Evolutionary conservation across 2,888 invertebrate genomes (phyloP).

Genomic region (Drosophila mercatorum): DNA sequence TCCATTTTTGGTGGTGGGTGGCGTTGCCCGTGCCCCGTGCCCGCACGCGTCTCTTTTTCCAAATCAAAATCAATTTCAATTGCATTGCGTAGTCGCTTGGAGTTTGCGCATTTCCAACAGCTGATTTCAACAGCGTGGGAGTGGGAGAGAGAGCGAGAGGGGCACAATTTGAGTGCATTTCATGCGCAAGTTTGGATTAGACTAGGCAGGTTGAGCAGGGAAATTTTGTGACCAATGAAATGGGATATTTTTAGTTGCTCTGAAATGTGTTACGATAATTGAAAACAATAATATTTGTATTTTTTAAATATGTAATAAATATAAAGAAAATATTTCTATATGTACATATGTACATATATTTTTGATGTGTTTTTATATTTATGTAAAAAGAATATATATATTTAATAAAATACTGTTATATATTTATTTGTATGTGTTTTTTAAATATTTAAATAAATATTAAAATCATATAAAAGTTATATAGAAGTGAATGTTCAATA

Average conservation of each 20-base stretch:
- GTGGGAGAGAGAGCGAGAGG: constrained; percentile 14
- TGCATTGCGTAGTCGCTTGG: constrained; percentile 76
- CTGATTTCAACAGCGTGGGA: constrained; percentile 42
- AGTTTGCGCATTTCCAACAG: constrained; percentile 75
- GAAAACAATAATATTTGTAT: not conserved
- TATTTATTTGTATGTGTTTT: no score
- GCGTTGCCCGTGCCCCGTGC: not conserved
- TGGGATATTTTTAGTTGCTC: not conserved
- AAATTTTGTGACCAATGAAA: not conserved
- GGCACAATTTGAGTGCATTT: constrained; percentile 13
- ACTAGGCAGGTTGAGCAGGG: constrained; percentile 5
- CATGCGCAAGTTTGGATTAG: constrained; percentile 45
- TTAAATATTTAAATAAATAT: no score
- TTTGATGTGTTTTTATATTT: no score
- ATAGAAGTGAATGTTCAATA: no score
- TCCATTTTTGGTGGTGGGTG: constrained; percentile 53
- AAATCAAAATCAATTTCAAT: constrained; percentile 71
- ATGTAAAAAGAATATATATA: no score
- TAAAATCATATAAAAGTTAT: no score
- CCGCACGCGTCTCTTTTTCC: constrained; percentile 21
- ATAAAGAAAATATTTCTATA: not conserved
- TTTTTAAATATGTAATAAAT: not conserved
- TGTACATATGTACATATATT: no score
- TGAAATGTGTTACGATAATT: not conserved
- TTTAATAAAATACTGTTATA: no score